These are phyloP conservation scores for Chaitophorus viminalis DNA, from an alignment of 2,888 invertebrate species.

Conservation along the genomic window DNA sequence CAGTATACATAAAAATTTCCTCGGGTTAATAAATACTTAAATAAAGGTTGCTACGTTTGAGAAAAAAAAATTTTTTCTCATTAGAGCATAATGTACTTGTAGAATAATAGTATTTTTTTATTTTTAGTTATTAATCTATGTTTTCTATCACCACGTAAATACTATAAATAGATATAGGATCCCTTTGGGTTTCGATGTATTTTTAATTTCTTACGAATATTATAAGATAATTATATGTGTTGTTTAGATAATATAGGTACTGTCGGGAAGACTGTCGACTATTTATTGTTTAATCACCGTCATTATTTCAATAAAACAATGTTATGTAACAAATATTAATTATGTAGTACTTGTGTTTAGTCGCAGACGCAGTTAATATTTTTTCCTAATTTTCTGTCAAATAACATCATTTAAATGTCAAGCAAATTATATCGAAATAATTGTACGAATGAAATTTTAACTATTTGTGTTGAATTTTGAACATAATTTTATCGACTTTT, in stretches of 20 bases:
- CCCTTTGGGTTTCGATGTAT: too few species aligned
- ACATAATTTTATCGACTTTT: background rate
- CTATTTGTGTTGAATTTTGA: background rate
- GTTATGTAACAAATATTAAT: too few species aligned
- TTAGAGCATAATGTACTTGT: background rate
- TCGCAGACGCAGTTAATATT: background rate
- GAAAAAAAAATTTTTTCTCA: background rate
- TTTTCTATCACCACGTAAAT: background rate
- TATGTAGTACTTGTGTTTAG: constrained; percentile 2
- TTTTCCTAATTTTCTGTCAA: background rate
- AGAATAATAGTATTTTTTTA: background rate
- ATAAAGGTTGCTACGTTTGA: background rate
- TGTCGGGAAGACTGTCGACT: background rate
- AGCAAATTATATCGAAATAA: background rate
- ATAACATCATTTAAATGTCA: constrained; percentile 18
- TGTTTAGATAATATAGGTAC: too few species aligned
- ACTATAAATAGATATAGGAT: too few species aligned
- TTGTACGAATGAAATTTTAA: background rate
- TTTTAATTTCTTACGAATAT: too few species aligned
- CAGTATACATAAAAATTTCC: background rate
- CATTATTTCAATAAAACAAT: constrained; percentile 1
- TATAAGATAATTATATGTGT: too few species aligned
- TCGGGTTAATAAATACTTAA: too few species aligned
- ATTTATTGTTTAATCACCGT: background rate
- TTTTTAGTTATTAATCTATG: background rate